Conservation (phyloP, 2,797 vertebrate genomes). For the Molossus molossus region DNA sequence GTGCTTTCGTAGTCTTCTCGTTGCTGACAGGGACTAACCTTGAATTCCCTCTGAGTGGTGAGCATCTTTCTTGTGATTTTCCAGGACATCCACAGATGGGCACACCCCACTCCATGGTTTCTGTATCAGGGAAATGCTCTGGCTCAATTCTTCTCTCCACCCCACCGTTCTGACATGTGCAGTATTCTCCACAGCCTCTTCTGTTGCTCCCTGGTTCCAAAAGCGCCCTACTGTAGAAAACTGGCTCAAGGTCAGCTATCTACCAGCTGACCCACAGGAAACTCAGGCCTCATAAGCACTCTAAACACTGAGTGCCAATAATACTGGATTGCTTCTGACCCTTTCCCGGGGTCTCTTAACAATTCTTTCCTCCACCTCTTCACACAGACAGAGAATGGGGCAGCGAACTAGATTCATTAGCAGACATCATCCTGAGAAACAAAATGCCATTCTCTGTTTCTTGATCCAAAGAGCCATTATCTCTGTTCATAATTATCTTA, state of each 20-base stretch:
- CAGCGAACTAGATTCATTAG: not conserved
- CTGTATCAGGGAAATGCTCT: not conserved
- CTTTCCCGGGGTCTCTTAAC: not conserved
- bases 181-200: not conserved
- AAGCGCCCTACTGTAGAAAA: not conserved
- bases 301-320: not conserved
- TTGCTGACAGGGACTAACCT: not conserved
- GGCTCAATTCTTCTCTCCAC: not conserved
- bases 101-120: not conserved
- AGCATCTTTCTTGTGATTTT: not conserved
- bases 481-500: not conserved
- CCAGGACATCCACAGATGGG: not conserved
- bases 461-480: not conserved
- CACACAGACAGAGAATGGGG: not conserved
- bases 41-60: not conserved
- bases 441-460: not conserved
- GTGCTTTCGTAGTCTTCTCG: not conserved
- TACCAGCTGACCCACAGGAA: not conserved
- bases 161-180: not conserved
- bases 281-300: not conserved
- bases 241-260: not conserved
- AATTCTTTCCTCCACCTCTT: not conserved
- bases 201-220: not conserved
- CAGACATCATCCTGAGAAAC: not conserved
- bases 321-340: too few species aligned